Evolutionary conservation across 2,888 invertebrate species (phyloP), one percentile per base, ranked within the genome.

Genomic region (Drosophila setosimentum): DNA sequence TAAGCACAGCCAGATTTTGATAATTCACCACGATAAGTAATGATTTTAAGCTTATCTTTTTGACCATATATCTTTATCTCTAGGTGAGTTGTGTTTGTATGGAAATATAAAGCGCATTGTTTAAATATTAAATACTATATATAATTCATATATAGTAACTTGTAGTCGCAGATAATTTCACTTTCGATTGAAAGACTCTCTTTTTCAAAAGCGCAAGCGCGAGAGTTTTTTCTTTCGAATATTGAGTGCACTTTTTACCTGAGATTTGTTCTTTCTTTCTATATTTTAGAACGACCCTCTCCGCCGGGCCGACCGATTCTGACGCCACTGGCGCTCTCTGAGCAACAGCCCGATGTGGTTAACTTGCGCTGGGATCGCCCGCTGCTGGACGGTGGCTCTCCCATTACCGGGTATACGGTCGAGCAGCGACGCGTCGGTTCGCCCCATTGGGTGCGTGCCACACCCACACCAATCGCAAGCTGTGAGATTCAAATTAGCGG

Each of bases 271-370:
- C 48, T 35, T 45, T 30, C 40, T 42, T 82, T n/a, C 61, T 59
- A 48, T 45, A 62, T 62, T 83, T 18, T 75, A 93, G 97, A 96
- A 91, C 95, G 96, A 80, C 97, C 97, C 73, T 95, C 95, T 65
- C 94, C 96, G 69, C 97, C 97, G 54, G 97, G 97, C 58, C 96
- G 96, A 90, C 98, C 98, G 57, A 95, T 96, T 82, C 95, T 98
- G 73, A 95, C 96, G 76, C 95, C 96, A 65, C 94, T 96, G 72
- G 95, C 96, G 62, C 94, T 96, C 72, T 95, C 96, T 74, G 95
- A 95, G 73, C 95, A 96, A 35, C 96, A 96, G 87, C 96, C 96
- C n/a, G 97, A 97, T 92, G 95, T 97, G 33, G 95, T 98, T 48
- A 96, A 96, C 27, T 95, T 98, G 75, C 95, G 96, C 82, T 98